These are phyloP conservation scores for Struthio camelus DNA, from an alignment of 2,113 vertebrate genomes.

Conservation along the genomic window DNA sequence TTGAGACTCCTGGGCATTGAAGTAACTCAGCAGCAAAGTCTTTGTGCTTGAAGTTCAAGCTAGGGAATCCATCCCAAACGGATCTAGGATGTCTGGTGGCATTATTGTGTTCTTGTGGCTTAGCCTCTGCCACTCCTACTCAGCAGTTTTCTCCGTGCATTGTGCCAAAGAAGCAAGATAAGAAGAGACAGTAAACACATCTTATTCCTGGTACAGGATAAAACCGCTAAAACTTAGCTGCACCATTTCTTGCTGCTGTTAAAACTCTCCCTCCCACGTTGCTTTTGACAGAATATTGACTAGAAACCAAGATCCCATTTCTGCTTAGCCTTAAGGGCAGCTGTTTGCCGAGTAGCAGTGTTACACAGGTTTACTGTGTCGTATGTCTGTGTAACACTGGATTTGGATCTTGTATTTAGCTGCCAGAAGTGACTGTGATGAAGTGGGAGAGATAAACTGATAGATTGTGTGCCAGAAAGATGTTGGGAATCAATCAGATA, in stretches of 20 bases:
- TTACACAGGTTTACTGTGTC: constrained; percentile 80
- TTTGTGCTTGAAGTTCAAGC: not conserved
- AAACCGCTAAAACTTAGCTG: not conserved
- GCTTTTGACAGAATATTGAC: constrained; percentile 73
- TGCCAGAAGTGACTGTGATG: constrained; percentile 90
- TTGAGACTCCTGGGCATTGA: not conserved
- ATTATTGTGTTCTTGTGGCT: accelerated
- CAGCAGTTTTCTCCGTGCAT: not conserved
- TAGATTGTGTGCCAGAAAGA: constrained; percentile 88
- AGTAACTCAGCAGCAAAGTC: no score
- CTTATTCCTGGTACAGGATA: not conserved
- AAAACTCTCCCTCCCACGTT: constrained; percentile 26
- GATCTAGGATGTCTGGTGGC: accelerated
- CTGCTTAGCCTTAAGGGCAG: constrained; percentile 77
- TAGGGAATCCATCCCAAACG: not conserved
- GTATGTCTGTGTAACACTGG: constrained; percentile 81
- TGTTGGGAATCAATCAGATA: constrained; percentile 87
- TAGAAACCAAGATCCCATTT: constrained; percentile 69
- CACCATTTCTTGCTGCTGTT: constrained; percentile 36
- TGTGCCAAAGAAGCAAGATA: not conserved
- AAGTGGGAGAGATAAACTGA: constrained; percentile 90
- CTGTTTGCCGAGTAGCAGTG: constrained; percentile 75
- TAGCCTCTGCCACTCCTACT: not conserved
- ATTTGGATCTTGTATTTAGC: constrained; percentile 89
- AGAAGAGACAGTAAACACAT: not conserved